phyloP scores from a whole-genome alignment of 2,888 invertebrate genomes.

The Oeneis ivallda region DNA sequence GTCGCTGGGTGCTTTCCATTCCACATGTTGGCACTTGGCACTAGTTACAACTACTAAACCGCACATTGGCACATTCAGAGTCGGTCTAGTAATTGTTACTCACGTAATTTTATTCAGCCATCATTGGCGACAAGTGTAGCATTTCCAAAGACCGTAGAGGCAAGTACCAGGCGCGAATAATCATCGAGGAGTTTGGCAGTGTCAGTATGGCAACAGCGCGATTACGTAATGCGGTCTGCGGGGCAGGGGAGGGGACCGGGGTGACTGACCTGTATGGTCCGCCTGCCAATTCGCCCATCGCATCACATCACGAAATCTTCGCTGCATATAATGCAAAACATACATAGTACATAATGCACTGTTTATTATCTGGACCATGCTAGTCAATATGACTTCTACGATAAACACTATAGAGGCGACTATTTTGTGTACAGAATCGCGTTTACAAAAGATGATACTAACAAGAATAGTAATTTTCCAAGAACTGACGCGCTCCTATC shows the following conservation, averaged over 20 bases:
- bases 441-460: slow-evolving; percentile 23
- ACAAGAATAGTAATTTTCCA: slow-evolving; percentile 12
- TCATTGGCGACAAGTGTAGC: slow-evolving; percentile 15
- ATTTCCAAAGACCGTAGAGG: slow-evolving; percentile 44
- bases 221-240: slow-evolving; percentile 64
- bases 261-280: slow-evolving; percentile 75
- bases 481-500: slow-evolving; percentile 1
- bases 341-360: slow-evolving; percentile 26
- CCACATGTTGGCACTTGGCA: slow-evolving; percentile 1
- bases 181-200: slow-evolving; percentile 68
- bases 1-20: background rate
- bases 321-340: slow-evolving; percentile 59
- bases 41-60: background rate
- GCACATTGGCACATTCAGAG: background rate
- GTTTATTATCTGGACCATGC: slow-evolving; percentile 7
- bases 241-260: slow-evolving; percentile 50
- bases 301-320: slow-evolving; percentile 73
- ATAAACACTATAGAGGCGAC: background rate
- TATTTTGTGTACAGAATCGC: background rate
- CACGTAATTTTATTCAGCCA: background rate
- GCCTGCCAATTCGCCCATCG: slow-evolving; percentile 78
- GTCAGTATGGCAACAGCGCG: slow-evolving; percentile 71
- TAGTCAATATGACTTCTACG: slow-evolving; percentile 19
- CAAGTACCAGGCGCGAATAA: slow-evolving; percentile 60
- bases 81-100: background rate